Conservation (phyloP, 2,113 vertebrate species). For the Aix galericulata region DNA sequence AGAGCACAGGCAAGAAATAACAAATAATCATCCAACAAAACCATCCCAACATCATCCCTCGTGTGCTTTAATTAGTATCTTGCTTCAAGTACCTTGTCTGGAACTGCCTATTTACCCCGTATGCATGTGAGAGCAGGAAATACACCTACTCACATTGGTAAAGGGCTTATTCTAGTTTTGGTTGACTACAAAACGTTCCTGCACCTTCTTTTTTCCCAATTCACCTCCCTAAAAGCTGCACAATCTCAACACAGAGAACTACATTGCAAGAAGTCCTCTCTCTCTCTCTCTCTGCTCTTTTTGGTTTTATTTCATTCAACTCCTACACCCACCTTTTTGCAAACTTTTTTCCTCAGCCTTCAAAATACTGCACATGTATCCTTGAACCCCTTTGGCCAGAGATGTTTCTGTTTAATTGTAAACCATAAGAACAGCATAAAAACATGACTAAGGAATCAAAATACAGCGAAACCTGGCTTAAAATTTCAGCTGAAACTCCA, state of each 20-base stretch:
- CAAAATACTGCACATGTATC: neutral
- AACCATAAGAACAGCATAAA: slow-evolving; percentile 17
- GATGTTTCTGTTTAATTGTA: neutral
- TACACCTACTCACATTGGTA: neutral
- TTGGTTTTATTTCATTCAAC: neutral
- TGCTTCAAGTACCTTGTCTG: neutral
- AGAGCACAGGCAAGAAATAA: neutral
- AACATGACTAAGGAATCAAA: slow-evolving; percentile 46
- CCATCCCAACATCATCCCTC: neutral
- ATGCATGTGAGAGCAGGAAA: neutral
- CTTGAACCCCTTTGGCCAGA: neutral
- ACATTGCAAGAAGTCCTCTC: neutral
- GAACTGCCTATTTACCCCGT: neutral
- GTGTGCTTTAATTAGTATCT: neutral
- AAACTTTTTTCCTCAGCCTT: neutral
- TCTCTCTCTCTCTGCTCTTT: neutral
- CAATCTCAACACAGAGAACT: neutral
- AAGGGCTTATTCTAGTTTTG: neutral
- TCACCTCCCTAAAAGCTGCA: neutral
- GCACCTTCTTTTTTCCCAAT: neutral
- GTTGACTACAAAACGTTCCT: neutral
- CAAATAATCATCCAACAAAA: neutral
- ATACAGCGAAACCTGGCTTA: neutral
- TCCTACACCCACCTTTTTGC: neutral
- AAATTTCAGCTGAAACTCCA: slow-evolving; percentile 16